phyloP scores from a whole-genome alignment of 2,113 vertebrate genomes.

The Rostratula benghalensis region DNA sequence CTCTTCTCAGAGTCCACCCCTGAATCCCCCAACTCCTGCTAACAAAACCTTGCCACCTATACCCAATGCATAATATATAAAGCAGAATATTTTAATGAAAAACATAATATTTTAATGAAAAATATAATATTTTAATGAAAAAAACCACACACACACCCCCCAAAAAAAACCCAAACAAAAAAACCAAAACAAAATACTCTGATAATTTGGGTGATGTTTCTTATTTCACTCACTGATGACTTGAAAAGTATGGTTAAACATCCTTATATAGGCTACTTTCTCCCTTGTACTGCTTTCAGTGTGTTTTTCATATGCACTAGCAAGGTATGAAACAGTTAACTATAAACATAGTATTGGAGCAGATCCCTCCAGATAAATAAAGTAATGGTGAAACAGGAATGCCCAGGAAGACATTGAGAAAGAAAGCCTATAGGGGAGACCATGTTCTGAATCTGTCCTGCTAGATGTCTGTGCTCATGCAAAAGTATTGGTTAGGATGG shows the following conservation, averaged over 20 bases:
- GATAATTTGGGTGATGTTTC: not conserved
- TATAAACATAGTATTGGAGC: not conserved
- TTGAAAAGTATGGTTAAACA: not conserved
- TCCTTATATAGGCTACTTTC: not conserved
- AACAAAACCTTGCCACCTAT: not conserved
- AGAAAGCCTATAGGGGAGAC: not conserved
- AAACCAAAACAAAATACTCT: not conserved
- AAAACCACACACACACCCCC: too few species aligned
- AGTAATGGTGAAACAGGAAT: not conserved
- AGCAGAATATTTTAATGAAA: not conserved
- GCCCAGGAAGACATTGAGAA: not conserved
- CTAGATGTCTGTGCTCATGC: not conserved
- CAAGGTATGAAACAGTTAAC: not conserved
- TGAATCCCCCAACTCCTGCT: fast-evolving
- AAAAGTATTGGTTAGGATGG: not conserved
- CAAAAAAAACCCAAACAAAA: not conserved
- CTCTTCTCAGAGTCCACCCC: not conserved
- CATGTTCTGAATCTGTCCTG: not conserved
- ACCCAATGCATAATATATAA: not conserved
- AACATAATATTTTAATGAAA: not conserved
- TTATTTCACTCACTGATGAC: not conserved
- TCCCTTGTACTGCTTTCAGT: not conserved
- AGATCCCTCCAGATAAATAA: not conserved
- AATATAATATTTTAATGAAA: not conserved
- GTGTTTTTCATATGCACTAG: not conserved